Evolutionary conservation across 2,113 vertebrate species (phyloP).

Genomic region (Sceloporus tristichus): DNA sequence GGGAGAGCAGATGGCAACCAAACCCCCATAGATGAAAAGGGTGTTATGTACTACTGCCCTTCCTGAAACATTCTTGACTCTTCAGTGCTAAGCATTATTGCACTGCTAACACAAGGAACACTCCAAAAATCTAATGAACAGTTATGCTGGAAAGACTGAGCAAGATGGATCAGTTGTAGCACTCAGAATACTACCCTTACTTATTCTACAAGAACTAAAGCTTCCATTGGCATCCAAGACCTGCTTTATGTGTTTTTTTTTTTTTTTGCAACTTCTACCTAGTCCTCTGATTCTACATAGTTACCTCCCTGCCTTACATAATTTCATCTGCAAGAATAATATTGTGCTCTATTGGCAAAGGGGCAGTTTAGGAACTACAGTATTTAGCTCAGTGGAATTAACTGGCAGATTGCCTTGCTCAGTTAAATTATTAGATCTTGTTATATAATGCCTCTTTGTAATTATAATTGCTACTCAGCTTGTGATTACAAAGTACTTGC

Average conservation of each 20-base stretch:
- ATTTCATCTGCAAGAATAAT: not conserved
- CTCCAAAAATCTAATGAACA: not conserved
- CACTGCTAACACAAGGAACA: too few species aligned
- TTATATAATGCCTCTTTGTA: constrained; percentile 31
- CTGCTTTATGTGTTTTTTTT: too few species aligned
- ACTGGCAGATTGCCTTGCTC: not conserved
- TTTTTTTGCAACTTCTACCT: too few species aligned
- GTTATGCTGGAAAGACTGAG: not conserved
- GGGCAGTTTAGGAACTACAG: not conserved
- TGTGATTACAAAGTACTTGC: constrained; percentile 44
- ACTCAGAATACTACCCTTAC: too few species aligned
- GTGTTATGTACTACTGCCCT: too few species aligned
- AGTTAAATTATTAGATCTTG: constrained; percentile 17
- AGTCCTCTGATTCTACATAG: too few species aligned
- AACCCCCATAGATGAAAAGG: too few species aligned
- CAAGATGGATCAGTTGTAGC: not conserved
- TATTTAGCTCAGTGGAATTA: not conserved
- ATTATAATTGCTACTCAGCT: constrained; percentile 30
- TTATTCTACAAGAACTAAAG: too few species aligned
- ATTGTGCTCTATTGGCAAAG: not conserved
- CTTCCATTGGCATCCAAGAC: too few species aligned
- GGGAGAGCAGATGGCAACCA: too few species aligned
- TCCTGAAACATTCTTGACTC: too few species aligned
- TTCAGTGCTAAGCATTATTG: too few species aligned
- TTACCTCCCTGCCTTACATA: not conserved